phyloP scores from a whole-genome alignment of 2,113 vertebrate genomes.

The Anhinga rufa region DNA sequence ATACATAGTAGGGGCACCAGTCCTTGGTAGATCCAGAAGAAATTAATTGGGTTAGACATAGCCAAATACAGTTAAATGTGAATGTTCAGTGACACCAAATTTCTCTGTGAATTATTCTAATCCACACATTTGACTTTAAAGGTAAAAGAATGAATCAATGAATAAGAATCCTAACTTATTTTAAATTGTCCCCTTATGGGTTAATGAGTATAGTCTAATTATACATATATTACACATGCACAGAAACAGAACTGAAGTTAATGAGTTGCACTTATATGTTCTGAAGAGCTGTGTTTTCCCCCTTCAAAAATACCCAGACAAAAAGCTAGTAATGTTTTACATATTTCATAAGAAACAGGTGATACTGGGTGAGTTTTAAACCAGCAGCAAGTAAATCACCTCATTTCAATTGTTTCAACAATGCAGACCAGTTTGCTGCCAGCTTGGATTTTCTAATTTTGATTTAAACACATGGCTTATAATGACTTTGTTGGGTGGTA shows the following conservation, averaged over 20 bases:
- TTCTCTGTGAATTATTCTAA: not conserved
- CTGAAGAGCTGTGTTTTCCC: not conserved
- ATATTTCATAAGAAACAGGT: slow-evolving; percentile 12
- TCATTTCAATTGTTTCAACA: slow-evolving; percentile 54
- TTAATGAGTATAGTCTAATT: not conserved
- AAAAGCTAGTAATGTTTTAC: not conserved
- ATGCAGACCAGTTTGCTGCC: slow-evolving; percentile 37
- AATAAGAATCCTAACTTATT: not conserved
- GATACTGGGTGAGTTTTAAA: slow-evolving; percentile 6
- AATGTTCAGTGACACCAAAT: not conserved
- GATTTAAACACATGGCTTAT: slow-evolving; percentile 69
- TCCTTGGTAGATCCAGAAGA: not conserved
- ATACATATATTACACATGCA: not conserved
- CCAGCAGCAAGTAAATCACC: slow-evolving; percentile 57
- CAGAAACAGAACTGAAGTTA: not conserved
- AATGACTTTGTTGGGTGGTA: slow-evolving; percentile 64
- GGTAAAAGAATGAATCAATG: not conserved
- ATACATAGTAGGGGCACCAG: not conserved
- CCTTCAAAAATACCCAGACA: not conserved
- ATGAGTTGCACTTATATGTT: not conserved
- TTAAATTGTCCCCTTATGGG: not conserved
- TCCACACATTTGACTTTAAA: not conserved
- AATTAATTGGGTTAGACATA: not conserved
- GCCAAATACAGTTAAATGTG: not conserved
- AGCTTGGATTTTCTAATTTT: slow-evolving; percentile 55